Conservation (phyloP, 2,797 vertebrate genomes). For the Crocidura indochinensis region DNA sequence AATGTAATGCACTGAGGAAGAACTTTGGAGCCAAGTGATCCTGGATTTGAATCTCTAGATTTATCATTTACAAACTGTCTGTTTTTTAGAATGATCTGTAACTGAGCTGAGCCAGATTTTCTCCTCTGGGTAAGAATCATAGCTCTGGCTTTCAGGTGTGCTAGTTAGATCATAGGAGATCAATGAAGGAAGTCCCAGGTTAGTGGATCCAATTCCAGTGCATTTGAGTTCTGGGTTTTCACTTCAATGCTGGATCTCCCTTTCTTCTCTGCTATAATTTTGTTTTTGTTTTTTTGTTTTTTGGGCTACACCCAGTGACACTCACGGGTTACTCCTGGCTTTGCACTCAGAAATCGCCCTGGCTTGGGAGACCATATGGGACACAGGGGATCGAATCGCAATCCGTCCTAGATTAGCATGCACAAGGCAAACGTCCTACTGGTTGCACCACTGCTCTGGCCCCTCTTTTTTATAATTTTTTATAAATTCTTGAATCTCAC, state of each 20-base stretch:
- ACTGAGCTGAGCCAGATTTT: slow-evolving; percentile 11
- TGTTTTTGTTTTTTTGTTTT: too few relatives aligned
- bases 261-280: background rate
- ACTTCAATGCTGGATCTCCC: slow-evolving; percentile 22
- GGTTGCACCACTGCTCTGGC: too few relatives aligned
- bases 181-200: background rate
- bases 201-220: background rate
- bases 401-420: too few relatives aligned
- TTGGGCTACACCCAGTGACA: too few relatives aligned
- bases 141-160: slow-evolving; percentile 5
- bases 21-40: background rate
- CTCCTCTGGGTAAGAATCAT: slow-evolving; percentile 11
- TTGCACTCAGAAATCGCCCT: too few relatives aligned
- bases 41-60: slow-evolving; percentile 42
- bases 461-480: background rate
- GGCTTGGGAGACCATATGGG: too few relatives aligned
- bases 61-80: background rate
- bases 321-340: too few relatives aligned
- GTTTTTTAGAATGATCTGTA: slow-evolving; percentile 56
- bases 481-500: slow-evolving; percentile 3
- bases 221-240: background rate
- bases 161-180: slow-evolving; percentile 52
- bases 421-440: too few relatives aligned
- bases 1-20: background rate
- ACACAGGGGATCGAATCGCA: too few relatives aligned